Conservation (phyloP, 1,140 invertebrate genomes). For the Cydia strobilella region DNA sequence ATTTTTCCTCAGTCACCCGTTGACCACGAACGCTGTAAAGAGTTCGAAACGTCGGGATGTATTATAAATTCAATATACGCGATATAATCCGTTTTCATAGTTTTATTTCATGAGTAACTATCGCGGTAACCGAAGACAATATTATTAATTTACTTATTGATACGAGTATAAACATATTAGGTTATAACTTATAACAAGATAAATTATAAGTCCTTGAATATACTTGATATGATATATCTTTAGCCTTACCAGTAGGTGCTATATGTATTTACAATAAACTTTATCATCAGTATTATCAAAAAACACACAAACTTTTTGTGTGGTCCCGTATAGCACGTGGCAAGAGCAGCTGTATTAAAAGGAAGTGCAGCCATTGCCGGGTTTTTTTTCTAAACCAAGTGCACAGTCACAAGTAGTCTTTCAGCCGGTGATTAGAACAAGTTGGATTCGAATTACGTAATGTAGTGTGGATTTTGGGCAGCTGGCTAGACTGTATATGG, state of each 20-base stretch:
- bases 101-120: too few species aligned
- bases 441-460: conserved; percentile 34
- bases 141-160: too few species aligned
- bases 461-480: conserved; percentile 34
- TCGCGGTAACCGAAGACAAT: too few species aligned
- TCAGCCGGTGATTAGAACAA: conserved; percentile 39
- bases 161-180: too few species aligned
- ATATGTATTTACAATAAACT: conserved; percentile 23
- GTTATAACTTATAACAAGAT: too few species aligned
- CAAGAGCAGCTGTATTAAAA: conserved; percentile 40
- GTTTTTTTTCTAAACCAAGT: conserved; percentile 35
- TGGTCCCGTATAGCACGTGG: conserved; percentile 34
- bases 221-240: too few species aligned
- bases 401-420: conserved; percentile 30
- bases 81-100: too few species aligned
- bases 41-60: too few species aligned
- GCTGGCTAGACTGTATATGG: conserved; percentile 4
- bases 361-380: conserved; percentile 40
- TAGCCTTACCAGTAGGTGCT: neutral
- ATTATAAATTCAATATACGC: too few species aligned
- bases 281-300: conserved; percentile 29
- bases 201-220: too few species aligned
- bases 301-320: conserved; percentile 27
- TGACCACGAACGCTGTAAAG: too few species aligned
- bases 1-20: too few species aligned